phyloP scores from a whole-genome alignment of 2,888 invertebrate genomes.

The Crioceris asparagi region DNA sequence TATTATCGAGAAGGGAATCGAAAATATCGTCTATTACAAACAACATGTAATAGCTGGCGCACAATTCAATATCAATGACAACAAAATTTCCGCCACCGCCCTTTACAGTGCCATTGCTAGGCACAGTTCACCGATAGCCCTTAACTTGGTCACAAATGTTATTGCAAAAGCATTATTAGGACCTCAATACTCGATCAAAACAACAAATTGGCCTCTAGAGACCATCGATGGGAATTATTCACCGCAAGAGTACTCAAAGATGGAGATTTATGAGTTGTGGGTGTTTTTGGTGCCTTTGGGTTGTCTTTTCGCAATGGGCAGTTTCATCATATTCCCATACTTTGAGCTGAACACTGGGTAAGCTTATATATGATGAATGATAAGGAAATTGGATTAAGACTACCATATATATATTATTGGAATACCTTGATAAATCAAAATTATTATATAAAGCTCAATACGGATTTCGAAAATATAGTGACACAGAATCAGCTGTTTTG shows the following conservation, averaged over 20 bases:
- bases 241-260: slow-evolving; percentile 22
- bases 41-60: slow-evolving; percentile 40
- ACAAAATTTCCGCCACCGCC: slow-evolving; percentile 24
- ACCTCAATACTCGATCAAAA: slow-evolving; percentile 27
- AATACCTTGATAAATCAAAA: too few relatives aligned
- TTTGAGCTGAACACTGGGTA: too few relatives aligned
- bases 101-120: slow-evolving; percentile 40
- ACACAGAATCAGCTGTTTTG: too few relatives aligned
- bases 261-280: slow-evolving; percentile 30
- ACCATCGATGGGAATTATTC: slow-evolving; percentile 13
- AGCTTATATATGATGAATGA: too few relatives aligned
- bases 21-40: slow-evolving; percentile 39
- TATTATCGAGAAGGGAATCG: slow-evolving; percentile 33
- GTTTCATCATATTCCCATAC: slow-evolving; percentile 51
- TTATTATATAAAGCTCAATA: too few relatives aligned
- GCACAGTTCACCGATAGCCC: slow-evolving; percentile 43
- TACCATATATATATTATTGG: too few relatives aligned
- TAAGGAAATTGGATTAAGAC: too few relatives aligned
- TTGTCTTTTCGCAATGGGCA: slow-evolving; percentile 38
- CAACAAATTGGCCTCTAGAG: slow-evolving; percentile 31
- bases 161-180: slow-evolving; percentile 34
- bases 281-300: slow-evolving; percentile 33
- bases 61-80: slow-evolving; percentile 32
- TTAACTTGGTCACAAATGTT: slow-evolving; percentile 42
- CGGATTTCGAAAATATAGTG: too few relatives aligned